These are phyloP conservation scores for Drosophila sucinea DNA, from an alignment of 1,140 invertebrate species.

Conservation along the genomic window DNA sequence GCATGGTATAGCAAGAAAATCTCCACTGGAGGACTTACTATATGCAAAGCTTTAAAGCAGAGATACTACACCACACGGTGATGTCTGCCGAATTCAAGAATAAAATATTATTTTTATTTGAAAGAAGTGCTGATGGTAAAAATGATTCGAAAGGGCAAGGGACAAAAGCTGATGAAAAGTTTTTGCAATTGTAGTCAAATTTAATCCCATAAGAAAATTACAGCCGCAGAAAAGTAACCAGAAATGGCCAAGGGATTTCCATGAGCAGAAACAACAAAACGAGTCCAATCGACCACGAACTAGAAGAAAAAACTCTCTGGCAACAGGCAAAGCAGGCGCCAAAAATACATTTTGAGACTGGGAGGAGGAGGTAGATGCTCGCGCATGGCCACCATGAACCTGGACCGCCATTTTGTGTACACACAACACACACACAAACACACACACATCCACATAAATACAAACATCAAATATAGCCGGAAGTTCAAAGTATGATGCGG, in stretches of 20 bases:
- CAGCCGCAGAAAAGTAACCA: neutral
- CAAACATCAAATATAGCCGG: conserved; percentile 68
- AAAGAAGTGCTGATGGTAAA: no score
- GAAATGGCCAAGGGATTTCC: neutral
- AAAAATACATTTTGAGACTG: conserved; percentile 24
- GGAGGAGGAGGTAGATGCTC: conserved; percentile 44
- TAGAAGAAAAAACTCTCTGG: conserved; percentile 29
- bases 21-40: no score
- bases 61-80: no score
- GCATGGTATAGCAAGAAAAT: no score
- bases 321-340: conserved; percentile 48
- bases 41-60: no score
- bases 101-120: no score
- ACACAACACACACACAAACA: conserved; percentile 30
- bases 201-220: no score
- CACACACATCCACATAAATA: conserved; percentile 17
- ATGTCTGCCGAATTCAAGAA: no score
- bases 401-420: conserved; percentile 72
- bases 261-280: conserved; percentile 23
- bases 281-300: conserved; percentile 29
- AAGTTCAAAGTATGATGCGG: conserved; percentile 79
- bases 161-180: no score
- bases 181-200: no score
- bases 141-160: no score
- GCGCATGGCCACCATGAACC: conserved; percentile 69